Evolutionary conservation across 1,140 invertebrate genomes (phyloP), one percentile per base, ranked within the genome.

Genomic region (Leptinotarsa undecemlineata): DNA sequence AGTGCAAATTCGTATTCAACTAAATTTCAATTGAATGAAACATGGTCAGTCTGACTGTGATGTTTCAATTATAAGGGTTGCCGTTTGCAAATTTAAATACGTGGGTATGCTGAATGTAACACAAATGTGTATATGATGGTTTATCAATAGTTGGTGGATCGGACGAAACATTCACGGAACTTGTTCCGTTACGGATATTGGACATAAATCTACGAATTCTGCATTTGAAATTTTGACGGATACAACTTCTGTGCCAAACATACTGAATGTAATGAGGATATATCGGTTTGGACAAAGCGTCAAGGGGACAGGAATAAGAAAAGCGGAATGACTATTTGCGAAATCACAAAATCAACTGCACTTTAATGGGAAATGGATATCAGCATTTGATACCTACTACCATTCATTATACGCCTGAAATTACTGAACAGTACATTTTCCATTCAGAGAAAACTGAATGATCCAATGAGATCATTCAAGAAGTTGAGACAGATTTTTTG

Each of bases 121-220:
- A 73, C 73, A 75, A 79, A 79, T 77, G 77, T 74, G 71, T 57
- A 79, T 79, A 73, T 79, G 77, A 79, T 79, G 75, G 77, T 75
- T 79, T 79, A 79, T 79, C 77, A 77, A 79, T 79, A 79, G 77
- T 79, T 77, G 76, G 74, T 78, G 77, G 73, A 78, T 78, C 71
- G 67, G 69, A 64, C 74, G 68, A 73, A 77, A 73, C 64, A 75
- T 68, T 75, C 70, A 77, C 63, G 67, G 74, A 79, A 79, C 73
- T 79, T 79, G 77, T 77, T 79, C 68, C 78, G 68, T 26, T 74
- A 62, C 78, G 78, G 78, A 79, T 79, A 79, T 79, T 79, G 78
- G 61, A 79, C 76, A 72, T 79, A 79, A 79, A 79, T 79, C 72
- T 20, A 33, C 71, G 48, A 74, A 73, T 75, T 79, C 78, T 72